phyloP scores from a whole-genome alignment of 2,113 vertebrate species.

The Amazona guildingii region DNA sequence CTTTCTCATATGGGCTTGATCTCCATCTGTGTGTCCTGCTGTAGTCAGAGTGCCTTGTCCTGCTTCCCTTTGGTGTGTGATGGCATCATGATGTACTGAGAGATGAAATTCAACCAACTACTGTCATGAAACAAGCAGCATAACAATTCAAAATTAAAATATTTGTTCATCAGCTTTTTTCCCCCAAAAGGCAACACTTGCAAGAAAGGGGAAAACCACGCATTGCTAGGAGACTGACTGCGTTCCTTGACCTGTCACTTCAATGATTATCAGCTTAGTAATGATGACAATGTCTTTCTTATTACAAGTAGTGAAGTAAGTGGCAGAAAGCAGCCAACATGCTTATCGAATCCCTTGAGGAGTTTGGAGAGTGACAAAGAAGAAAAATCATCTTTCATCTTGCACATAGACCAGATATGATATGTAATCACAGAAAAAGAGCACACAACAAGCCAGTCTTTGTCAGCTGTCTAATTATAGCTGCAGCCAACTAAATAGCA shows the following conservation, averaged over 20 bases:
- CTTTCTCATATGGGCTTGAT: background rate
- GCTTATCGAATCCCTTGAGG: conserved; percentile 48
- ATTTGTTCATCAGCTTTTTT: background rate
- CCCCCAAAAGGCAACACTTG: background rate
- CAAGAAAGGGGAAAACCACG: background rate
- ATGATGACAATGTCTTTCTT: conserved; percentile 15
- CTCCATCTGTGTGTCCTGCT: background rate
- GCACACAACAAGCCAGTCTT: background rate
- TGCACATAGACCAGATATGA: conserved; percentile 15
- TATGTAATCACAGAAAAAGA: conserved; percentile 15
- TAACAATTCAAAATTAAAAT: background rate
- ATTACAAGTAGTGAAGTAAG: conserved; percentile 50
- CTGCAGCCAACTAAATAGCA: conserved; percentile 1
- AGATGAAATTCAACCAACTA: background rate
- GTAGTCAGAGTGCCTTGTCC: background rate
- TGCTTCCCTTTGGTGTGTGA: background rate
- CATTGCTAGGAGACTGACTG: background rate
- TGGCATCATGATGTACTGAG: fast-evolving
- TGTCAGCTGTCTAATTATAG: conserved; percentile 60
- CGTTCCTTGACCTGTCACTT: background rate
- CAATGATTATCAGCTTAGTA: conserved; percentile 14
- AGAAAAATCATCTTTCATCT: conserved; percentile 45
- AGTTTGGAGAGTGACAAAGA: conserved; percentile 30
- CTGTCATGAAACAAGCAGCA: background rate
- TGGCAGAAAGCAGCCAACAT: conserved; percentile 37